Base-by-base conservation (phyloP, 2,113 vertebrate genomes). In the Castor canadensis region DNA sequence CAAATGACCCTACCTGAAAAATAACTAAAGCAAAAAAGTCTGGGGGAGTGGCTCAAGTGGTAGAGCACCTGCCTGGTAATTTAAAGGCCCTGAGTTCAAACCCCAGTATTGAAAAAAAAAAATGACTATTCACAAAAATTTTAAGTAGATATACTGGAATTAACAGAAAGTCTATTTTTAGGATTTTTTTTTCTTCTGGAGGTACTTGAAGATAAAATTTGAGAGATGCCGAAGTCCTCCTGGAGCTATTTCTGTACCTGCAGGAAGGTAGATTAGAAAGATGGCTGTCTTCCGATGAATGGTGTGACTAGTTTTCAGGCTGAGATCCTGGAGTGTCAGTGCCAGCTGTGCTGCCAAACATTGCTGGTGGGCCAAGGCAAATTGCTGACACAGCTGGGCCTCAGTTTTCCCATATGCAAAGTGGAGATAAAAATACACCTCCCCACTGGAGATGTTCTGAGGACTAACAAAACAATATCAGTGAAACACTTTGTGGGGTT, bases 391-490 rank as follows among this genome's bases (percentile, higher is more conserved):
- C 89, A 1, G 5, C 87, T 75, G 66, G 62, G 86, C 97, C 97
- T 97, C 97, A 97, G 97, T 98, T 87, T 97, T 95, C 96, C 93
- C 95, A 86, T 85, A 97, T 97, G 95, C 92, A 93, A 95, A 93
- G 95, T 93, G 96, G 91, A 97, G 96, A 97, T 98, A 97, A 96
- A 97, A 95, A 94, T 93, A 85, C 28, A 60, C 88, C 38, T 96
- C 83, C 92, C 69, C 47, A 79, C 77, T 0, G 11, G 93, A 94
- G 89, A 91, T 84, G 76, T 88, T 92, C 91, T 45, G 43, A 90
- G 94, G 96, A 97, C 97, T 96, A 96, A 90, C 7, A 0, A 43
- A 96, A 94, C 96, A 94, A 64, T 96, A 93, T 96, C 96, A 88
- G 69, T 12, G 76, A 95, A 94, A 86, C 56, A 92, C 91, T 89